phyloP scores from a whole-genome alignment of 2,888 invertebrate genomes.

The Ophion costatus region DNA sequence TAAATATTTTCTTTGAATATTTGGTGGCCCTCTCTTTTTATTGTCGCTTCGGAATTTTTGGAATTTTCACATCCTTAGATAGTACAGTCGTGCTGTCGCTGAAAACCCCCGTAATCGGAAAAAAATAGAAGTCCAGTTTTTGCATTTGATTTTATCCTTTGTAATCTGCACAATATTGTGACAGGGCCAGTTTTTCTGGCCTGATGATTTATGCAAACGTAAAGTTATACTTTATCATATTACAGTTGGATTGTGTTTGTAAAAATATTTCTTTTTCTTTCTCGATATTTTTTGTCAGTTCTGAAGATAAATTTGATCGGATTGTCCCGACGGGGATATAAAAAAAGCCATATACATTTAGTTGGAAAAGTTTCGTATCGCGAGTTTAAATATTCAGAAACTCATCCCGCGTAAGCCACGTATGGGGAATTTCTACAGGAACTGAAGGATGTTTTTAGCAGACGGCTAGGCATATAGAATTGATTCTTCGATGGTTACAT shows the following conservation, averaged over 20 bases:
- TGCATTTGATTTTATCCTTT: too few relatives aligned
- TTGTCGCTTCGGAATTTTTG: too few relatives aligned
- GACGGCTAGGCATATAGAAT: neutral
- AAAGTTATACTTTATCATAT: too few relatives aligned
- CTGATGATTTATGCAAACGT: too few relatives aligned
- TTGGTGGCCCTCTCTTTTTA: too few relatives aligned
- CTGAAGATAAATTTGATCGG: conserved; percentile 21
- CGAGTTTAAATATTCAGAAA: conserved; percentile 25
- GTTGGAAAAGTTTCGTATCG: conserved; percentile 27
- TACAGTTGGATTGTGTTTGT: neutral
- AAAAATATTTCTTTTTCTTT: neutral
- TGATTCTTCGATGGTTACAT: neutral
- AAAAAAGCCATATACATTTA: neutral
- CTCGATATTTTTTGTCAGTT: neutral
- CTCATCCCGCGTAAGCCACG: conserved; percentile 7
- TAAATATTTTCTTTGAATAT: too few relatives aligned
- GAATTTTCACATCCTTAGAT: too few relatives aligned
- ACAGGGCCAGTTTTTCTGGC: too few relatives aligned
- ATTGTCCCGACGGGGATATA: neutral
- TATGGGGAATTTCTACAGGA: neutral
- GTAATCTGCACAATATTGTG: too few relatives aligned
- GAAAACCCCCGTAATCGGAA: too few relatives aligned
- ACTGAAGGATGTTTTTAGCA: neutral
- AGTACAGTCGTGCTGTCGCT: too few relatives aligned
- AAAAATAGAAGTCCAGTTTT: too few relatives aligned